Percentiles rank a stretch among this genome's conserved stretches.
These are phyloP conservation scores for Eretmocerus hayati DNA, from an alignment of 2,888 invertebrate species.

Conservation along the genomic window DNA sequence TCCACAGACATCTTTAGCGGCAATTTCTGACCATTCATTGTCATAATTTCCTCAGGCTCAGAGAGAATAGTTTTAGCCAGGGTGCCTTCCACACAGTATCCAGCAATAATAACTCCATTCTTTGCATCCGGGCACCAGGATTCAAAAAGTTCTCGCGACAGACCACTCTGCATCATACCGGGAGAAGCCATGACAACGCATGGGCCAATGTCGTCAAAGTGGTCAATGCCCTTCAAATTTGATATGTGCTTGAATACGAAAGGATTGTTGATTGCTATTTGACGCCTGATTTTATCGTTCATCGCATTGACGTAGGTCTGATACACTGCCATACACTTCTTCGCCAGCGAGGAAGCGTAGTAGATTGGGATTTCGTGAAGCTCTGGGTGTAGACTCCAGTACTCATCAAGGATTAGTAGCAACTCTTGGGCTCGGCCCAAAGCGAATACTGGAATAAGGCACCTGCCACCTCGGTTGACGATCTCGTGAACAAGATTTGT, in stretches of 20 bases:
- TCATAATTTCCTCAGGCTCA: constrained; percentile 94
- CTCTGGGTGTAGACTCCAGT: constrained; percentile 95
- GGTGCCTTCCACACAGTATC: constrained; percentile 88
- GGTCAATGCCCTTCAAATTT: constrained; percentile 94
- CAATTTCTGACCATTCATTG: constrained; percentile 91
- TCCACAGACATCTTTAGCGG: constrained; percentile 96
- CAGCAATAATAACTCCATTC: constrained; percentile 97
- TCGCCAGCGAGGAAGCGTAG: constrained; percentile 97
- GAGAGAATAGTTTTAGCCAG: constrained; percentile 89
- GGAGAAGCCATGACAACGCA: constrained; percentile 99
- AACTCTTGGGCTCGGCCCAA: constrained; percentile 95
- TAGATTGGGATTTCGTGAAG: constrained; percentile 98
- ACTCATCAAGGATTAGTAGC: constrained; percentile 89
- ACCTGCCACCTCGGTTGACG: constrained; percentile 92
- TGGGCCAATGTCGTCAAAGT: constrained; percentile 98
- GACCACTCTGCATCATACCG: constrained; percentile 99
- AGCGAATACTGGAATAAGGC: constrained; percentile 98
- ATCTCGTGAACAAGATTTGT: constrained; percentile 92
- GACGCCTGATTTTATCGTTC: constrained; percentile 94
- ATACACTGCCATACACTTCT: constrained; percentile 99
- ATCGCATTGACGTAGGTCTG: constrained; percentile 99
- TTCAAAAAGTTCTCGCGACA: constrained; percentile 95
- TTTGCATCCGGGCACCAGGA: constrained; percentile 98
- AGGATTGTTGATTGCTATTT: constrained; percentile 97
- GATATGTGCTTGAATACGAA: constrained; percentile 98